Evolutionary conservation across 2,797 vertebrate species (phyloP).

Genomic region (Poecilia picta): DNA sequence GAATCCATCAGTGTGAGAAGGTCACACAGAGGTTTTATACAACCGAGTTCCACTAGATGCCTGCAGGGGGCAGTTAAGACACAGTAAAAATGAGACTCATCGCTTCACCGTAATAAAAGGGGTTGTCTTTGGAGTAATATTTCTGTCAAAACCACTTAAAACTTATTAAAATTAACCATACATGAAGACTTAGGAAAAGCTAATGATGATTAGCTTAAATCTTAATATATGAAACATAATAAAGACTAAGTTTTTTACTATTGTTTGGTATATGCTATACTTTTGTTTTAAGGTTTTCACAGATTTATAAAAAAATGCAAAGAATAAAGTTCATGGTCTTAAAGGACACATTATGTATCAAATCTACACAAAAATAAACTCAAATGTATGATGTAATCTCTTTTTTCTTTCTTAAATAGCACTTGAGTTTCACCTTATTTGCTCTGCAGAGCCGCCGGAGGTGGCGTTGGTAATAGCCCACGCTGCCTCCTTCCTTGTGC

Average conservation of each 20-base stretch:
- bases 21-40: constrained; percentile 97
- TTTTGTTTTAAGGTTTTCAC: not conserved
- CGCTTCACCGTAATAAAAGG: constrained; percentile 3
- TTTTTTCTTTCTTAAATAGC: not conserved
- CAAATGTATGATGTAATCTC: not conserved
- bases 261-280: not conserved
- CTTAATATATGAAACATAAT: not conserved
- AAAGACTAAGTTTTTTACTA: not conserved
- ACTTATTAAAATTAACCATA: not conserved
- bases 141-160: not conserved
- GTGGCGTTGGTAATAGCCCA: constrained; percentile 98
- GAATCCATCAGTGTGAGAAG: constrained; percentile 98
- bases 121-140: not conserved
- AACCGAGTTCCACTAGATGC: constrained; percentile 94
- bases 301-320: not conserved
- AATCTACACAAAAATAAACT: not conserved
- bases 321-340: not conserved
- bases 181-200: not conserved
- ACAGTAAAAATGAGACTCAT: constrained; percentile 3
- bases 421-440: constrained; percentile 87
- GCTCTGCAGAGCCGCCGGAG: constrained; percentile 93
- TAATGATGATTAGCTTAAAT: not conserved
- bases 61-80: constrained; percentile 74
- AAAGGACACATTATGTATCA: not conserved
- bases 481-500: constrained; percentile 95